These are phyloP conservation scores for Tetragonula carbonaria DNA, from an alignment of 2,888 invertebrate genomes.

Conservation along the genomic window DNA sequence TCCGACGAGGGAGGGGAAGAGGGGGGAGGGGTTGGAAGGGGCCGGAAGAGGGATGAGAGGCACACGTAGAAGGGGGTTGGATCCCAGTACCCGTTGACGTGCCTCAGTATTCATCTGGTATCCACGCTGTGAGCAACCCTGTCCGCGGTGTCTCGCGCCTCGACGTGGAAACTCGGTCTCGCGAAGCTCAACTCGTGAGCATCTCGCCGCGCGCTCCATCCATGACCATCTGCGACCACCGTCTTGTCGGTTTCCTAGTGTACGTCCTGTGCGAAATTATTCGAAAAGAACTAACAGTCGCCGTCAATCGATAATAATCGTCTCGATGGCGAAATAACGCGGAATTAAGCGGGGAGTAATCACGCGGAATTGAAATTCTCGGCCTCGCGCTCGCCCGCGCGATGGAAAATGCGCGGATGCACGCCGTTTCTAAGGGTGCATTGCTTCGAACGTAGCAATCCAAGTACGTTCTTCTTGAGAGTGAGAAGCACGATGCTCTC, in stretches of 20 bases:
- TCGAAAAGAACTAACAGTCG: background rate
- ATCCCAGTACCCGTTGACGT: constrained; percentile 74
- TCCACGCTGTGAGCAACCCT: constrained; percentile 70
- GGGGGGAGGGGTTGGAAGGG: constrained; percentile 48
- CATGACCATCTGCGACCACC: background rate
- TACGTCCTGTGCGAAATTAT: background rate
- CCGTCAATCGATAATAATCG: background rate
- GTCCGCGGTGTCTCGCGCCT: constrained; percentile 5
- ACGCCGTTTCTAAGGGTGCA: background rate
- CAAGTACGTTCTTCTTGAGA: background rate
- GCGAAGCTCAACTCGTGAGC: background rate
- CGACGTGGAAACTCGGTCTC: constrained; percentile 4
- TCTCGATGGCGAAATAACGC: background rate
- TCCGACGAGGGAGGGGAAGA: constrained; percentile 72
- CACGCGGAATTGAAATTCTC: background rate
- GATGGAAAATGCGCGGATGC: background rate
- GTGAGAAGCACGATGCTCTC: background rate
- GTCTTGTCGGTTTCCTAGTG: background rate
- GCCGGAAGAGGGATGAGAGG: constrained; percentile 66
- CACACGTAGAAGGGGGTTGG: constrained; percentile 70
- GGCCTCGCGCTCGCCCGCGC: background rate
- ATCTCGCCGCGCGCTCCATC: background rate
- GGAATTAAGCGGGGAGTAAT: background rate
- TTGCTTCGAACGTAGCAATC: constrained; percentile 32
- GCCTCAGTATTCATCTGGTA: constrained; percentile 77